Conservation (phyloP, 2,888 invertebrate species). For the Neoscelio sp. region DNA sequence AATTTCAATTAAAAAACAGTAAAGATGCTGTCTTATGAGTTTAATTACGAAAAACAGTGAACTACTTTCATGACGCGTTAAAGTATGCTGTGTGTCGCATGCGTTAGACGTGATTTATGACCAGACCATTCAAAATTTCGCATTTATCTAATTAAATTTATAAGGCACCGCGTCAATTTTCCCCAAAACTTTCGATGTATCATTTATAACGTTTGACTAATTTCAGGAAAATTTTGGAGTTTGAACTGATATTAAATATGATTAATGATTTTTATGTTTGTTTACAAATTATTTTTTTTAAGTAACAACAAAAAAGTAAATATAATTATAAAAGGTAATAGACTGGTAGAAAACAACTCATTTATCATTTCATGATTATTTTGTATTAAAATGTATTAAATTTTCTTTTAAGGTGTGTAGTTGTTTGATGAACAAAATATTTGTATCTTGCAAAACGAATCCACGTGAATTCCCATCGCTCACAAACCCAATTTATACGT, state of each 20-base stretch:
- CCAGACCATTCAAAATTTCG: constrained; percentile 47
- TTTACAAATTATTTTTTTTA: too few species aligned
- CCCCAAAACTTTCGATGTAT: constrained; percentile 21
- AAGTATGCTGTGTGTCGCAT: constrained; percentile 56
- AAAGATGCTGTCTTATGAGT: constrained; percentile 74
- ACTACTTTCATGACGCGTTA: constrained; percentile 29
- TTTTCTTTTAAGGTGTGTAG: too few species aligned
- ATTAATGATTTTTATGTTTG: constrained; percentile 13
- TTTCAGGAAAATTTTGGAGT: constrained; percentile 12
- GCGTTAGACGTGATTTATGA: constrained; percentile 70
- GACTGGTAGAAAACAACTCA: too few species aligned
- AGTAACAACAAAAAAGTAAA: too few species aligned
- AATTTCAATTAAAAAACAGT: constrained; percentile 70
- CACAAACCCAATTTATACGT: constrained; percentile 42
- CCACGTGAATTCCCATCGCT: constrained; percentile 18
- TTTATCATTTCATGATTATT: too few species aligned
- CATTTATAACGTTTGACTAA: constrained; percentile 43
- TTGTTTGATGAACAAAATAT: too few species aligned
- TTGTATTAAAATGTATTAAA: too few species aligned
- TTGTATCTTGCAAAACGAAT: too few species aligned
- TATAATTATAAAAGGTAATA: too few species aligned
- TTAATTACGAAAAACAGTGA: constrained; percentile 71
- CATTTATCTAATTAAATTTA: constrained; percentile 76
- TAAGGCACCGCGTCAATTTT: constrained; percentile 28
- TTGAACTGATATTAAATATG: too few species aligned